Base-by-base conservation (phyloP, 2,888 invertebrate genomes). In the Cosmorhoe ocellata region DNA sequence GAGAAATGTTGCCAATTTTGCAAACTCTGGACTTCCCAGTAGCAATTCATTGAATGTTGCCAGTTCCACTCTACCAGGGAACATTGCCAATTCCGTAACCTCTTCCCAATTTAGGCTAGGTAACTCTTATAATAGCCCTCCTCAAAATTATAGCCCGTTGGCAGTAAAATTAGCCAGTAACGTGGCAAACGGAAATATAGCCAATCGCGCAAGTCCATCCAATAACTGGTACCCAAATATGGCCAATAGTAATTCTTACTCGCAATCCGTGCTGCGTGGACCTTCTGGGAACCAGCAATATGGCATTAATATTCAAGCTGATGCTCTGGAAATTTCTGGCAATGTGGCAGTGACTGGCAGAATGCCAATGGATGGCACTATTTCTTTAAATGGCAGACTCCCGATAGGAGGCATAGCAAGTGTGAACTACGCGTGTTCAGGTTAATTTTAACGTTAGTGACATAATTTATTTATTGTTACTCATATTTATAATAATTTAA, bases 241-340 rank as follows among this genome's bases (percentile, higher is more conserved):
- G 11, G 39, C 31, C 2, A 26, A 10, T 32, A 30, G 30, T 10
- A 40, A 13, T 24, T 18, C 30, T 12, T 42, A 47, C 9, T 40
- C 41, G 9, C 36, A 34, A 10, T 11, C 41, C 6, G 10, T 24
- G 9, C 2, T 22, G 7, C 11, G 28, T 11, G 32, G 12, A 5
- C 10, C 9, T 0, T 27, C 37, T 36, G 36, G 28, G 11, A 22
- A 22, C 22, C 41, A 47, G 36, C 67, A 67, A 0, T 68, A 76
- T 59, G 82, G 80, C 0, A 58, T 86, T 0, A 70, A 73, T 27
- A 61, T 85, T 8, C 42, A 69, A 10, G 72, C 81, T 0, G 81
- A 84, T 51, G 78, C 71, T 2, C 59, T 85, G 7, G 67, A 83
- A 64, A 73, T 84, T 0, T 67, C 65, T n/a, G 86, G 86, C 0